Percentiles rank a stretch among this genome's conserved stretches.
These are phyloP conservation scores for Drosophila sproati DNA, from an alignment of 1,140 invertebrate genomes.

Conservation along the genomic window DNA sequence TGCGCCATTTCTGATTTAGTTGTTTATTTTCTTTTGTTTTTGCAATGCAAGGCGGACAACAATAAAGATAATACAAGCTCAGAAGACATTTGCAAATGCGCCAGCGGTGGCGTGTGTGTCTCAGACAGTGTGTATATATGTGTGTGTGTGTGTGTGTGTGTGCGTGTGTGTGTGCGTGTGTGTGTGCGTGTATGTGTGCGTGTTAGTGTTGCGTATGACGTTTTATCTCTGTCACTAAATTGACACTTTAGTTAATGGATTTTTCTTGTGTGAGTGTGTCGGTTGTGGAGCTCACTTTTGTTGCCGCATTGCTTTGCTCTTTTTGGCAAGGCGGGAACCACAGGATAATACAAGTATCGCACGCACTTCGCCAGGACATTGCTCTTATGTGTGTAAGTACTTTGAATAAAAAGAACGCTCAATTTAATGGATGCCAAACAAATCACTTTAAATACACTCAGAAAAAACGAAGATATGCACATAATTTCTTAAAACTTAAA, in stretches of 20 bases:
- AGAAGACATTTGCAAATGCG: conserved; percentile 28
- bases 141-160: conserved; percentile 37
- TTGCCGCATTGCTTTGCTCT: conserved; percentile 60
- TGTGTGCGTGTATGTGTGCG: conserved; percentile 27
- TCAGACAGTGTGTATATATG: conserved; percentile 12
- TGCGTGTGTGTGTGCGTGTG: conserved; percentile 34
- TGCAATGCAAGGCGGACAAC: conserved; percentile 41
- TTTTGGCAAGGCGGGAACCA: conserved; percentile 31
- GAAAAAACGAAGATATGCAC: background rate
- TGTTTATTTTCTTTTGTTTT: conserved; percentile 34
- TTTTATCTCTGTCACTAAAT: conserved; percentile 84
- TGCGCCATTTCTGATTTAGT: background rate
- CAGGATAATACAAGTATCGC: conserved; percentile 46
- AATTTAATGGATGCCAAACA: conserved; percentile 78
- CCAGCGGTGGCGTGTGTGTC: conserved; percentile 38
- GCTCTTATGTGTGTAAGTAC: conserved; percentile 55
- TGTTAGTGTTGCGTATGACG: conserved; percentile 67
- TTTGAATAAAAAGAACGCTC: conserved; percentile 82
- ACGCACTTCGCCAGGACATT: conserved; percentile 66
- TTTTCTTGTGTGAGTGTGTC: conserved; percentile 76
- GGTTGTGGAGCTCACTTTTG: conserved; percentile 62
- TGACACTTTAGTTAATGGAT: conserved; percentile 84
- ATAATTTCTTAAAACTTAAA: too few relatives aligned
- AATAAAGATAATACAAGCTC: conserved; percentile 16
- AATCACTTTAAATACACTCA: conserved; percentile 58